Percentiles rank a stretch among this genome's conserved stretches.
These are phyloP conservation scores for Crioceris asparagi DNA, from an alignment of 2,888 invertebrate genomes.

Conservation along the genomic window DNA sequence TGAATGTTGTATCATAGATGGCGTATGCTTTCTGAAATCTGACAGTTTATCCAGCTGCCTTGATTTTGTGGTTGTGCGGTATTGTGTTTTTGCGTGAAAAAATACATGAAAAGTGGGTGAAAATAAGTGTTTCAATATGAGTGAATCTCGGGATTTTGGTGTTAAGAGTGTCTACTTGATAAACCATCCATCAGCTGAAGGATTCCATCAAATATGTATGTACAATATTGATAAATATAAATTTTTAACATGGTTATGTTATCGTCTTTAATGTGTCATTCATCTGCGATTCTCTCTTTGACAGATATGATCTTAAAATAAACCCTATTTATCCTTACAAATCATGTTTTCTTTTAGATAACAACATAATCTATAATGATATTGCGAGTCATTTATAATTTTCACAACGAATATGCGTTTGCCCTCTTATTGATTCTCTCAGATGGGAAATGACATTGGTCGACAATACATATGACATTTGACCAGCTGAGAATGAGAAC, in stretches of 20 bases:
- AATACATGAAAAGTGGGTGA: slow-evolving; percentile 17
- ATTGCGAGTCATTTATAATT: no score
- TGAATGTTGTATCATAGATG: background rate
- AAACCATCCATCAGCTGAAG: slow-evolving; percentile 26
- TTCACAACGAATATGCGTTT: no score
- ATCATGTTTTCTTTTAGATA: no score
- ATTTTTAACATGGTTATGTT: slow-evolving; percentile 2
- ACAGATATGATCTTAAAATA: no score
- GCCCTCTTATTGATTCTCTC: no score
- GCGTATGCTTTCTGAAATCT: no score
- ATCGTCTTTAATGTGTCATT: slow-evolving; percentile 7
- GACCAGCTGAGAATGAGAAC: no score
- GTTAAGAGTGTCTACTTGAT: slow-evolving; percentile 27
- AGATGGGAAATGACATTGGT: no score
- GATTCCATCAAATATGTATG: slow-evolving; percentile 32
- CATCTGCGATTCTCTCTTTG: no score
- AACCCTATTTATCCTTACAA: no score
- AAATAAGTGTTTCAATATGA: slow-evolving; percentile 24
- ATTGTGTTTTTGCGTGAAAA: slow-evolving; percentile 15
- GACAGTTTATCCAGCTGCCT: slow-evolving; percentile 1
- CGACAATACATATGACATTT: no score
- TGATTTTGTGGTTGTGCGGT: slow-evolving; percentile 14
- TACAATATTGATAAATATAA: slow-evolving; percentile 13
- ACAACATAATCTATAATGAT: no score
- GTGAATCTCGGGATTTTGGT: slow-evolving; percentile 26